phyloP scores from a whole-genome alignment of 2,888 invertebrate species.

The Pachliopta kotzebuea region DNA sequence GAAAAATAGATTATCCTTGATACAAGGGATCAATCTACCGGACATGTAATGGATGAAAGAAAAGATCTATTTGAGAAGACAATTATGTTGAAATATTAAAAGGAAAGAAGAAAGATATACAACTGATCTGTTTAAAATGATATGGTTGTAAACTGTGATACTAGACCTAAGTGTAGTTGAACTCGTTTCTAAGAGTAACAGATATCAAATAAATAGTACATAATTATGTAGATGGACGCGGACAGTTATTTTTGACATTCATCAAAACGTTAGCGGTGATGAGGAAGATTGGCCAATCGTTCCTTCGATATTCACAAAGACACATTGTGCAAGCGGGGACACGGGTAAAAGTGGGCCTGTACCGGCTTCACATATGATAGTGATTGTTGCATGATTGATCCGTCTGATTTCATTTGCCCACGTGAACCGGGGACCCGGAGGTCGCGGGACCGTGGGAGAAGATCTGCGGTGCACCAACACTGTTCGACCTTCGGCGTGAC shows the following conservation, averaged over 20 bases:
- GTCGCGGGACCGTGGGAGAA: conserved; percentile 48
- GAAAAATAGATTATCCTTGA: too few relatives aligned
- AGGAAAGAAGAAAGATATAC: too few relatives aligned
- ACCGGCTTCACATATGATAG: conserved; percentile 27
- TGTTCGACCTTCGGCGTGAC: conserved; percentile 32
- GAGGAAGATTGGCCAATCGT: conserved; percentile 17
- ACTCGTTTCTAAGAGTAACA: too few relatives aligned
- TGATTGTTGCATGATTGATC: conserved; percentile 45
- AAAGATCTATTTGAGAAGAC: too few relatives aligned
- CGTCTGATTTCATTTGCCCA: conserved; percentile 52
- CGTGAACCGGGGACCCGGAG: conserved; percentile 41
- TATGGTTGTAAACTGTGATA: too few relatives aligned
- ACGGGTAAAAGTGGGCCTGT: conserved; percentile 23
- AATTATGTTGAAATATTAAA: too few relatives aligned
- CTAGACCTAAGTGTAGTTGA: too few relatives aligned
- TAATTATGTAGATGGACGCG: background rate
- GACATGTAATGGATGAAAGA: too few relatives aligned
- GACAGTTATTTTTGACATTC: conserved; percentile 10
- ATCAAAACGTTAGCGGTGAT: conserved; percentile 11
- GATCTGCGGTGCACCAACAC: conserved; percentile 30
- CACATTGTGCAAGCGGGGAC: conserved; percentile 18
- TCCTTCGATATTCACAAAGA: conserved; percentile 1
- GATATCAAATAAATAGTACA: too few relatives aligned
- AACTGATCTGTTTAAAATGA: too few relatives aligned
- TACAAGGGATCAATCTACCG: too few relatives aligned